Percentiles rank a stretch among this genome's conserved stretches.
These are phyloP conservation scores for Acleris laterana DNA, from an alignment of 2,888 invertebrate species.

Conservation along the genomic window DNA sequence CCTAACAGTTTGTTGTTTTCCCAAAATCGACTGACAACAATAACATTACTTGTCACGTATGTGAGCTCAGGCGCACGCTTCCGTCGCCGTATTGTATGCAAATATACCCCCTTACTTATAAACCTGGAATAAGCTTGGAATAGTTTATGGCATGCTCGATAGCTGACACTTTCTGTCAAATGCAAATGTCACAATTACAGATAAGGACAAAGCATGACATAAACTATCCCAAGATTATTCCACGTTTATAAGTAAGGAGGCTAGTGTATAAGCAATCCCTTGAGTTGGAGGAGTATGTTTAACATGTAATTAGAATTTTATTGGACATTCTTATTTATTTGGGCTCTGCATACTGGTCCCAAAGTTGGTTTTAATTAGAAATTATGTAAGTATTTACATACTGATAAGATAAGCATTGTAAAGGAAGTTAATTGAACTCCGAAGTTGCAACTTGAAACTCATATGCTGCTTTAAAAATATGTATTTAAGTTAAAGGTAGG, in stretches of 20 bases:
- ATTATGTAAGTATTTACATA: neutral
- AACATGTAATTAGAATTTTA: neutral
- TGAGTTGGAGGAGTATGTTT: neutral
- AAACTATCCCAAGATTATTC: too few species aligned
- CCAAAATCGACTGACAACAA: slow-evolving; percentile 23
- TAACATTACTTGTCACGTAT: slow-evolving; percentile 41
- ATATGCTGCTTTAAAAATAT: too few species aligned
- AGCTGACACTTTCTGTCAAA: too few species aligned
- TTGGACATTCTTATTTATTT: neutral
- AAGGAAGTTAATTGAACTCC: slow-evolving; percentile 6
- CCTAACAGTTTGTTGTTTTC: neutral
- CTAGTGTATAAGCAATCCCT: too few species aligned
- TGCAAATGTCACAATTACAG: too few species aligned
- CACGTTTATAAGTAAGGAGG: too few species aligned
- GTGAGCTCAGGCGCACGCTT: slow-evolving; percentile 39
- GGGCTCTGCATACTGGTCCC: neutral
- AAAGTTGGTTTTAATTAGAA: slow-evolving; percentile 12
- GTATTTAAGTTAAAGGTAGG: too few species aligned
- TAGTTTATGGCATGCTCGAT: too few species aligned
- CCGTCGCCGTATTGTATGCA: slow-evolving; percentile 46
- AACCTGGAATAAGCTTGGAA: too few species aligned
- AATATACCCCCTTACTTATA: too few species aligned
- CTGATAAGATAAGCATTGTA: neutral
- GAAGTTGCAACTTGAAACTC: slow-evolving; percentile 3
- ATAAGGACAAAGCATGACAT: too few species aligned